Evolutionary conservation across 2,797 vertebrate species (phyloP).

Genomic region (Pseudomugil gertrudae): DNA sequence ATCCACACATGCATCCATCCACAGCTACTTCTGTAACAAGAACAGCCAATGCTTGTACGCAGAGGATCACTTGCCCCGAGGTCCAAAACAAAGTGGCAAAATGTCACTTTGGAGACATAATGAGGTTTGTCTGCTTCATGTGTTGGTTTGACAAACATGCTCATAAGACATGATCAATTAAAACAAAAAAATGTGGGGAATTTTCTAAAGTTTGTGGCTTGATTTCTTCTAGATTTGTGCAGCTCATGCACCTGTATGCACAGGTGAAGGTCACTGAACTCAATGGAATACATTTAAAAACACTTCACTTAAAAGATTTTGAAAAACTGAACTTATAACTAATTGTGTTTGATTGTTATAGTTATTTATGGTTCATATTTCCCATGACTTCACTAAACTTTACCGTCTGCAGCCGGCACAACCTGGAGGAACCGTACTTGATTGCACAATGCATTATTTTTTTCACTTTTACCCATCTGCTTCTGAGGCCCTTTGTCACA

Average conservation of each 20-base stretch:
- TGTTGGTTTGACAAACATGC: conserved; percentile 37
- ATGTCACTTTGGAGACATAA: conserved; percentile 50
- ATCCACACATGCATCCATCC: conserved; percentile 24
- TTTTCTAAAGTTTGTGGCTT: conserved; percentile 19
- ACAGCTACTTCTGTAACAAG: conserved; percentile 1
- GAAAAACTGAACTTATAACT: too few species aligned
- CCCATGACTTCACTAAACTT: conserved; percentile 21
- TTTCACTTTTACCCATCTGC: conserved; percentile 44
- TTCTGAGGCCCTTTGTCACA: conserved; percentile 47
- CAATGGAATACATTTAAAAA: neutral
- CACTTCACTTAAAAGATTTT: too few species aligned
- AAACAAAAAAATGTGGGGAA: conserved; percentile 20
- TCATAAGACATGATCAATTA: conserved; percentile 41
- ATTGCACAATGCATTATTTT: conserved; percentile 42
- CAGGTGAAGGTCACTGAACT: neutral
- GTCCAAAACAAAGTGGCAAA: conserved; percentile 27
- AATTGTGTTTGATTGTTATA: too few species aligned
- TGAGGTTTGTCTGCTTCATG: conserved; percentile 54
- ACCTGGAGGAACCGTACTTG: conserved; percentile 41
- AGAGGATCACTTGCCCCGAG: conserved; percentile 19
- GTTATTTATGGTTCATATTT: neutral
- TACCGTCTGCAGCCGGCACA: conserved; percentile 22
- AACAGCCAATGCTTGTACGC: conserved; percentile 17
- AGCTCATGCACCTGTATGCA: conserved; percentile 7
- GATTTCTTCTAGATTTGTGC: conserved; percentile 5